Evolutionary conservation across 2,113 vertebrate species (phyloP).

Genomic region (Erythrocercus mccallii): DNA sequence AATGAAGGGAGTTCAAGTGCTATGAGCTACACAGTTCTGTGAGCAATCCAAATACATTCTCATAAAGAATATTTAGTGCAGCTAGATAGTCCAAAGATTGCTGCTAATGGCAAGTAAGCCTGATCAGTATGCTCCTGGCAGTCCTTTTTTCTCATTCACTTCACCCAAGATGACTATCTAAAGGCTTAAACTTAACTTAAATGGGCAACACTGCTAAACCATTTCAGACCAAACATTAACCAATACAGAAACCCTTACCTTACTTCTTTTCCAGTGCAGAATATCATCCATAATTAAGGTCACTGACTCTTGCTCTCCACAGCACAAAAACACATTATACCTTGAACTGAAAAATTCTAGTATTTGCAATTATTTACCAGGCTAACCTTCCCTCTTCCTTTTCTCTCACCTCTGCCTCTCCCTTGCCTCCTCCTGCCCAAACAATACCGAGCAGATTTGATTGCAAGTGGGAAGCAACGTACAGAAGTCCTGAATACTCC

Average conservation of each 20-base stretch:
- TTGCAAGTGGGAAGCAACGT: not conserved
- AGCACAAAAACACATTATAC: not conserved
- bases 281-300: slow-evolving; percentile 16
- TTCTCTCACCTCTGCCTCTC: not conserved
- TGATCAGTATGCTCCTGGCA: slow-evolving; percentile 44
- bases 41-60: slow-evolving; percentile 44
- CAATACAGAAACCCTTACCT: not conserved
- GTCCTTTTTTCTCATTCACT: slow-evolving; percentile 5
- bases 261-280: not conserved
- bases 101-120: not conserved
- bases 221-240: slow-evolving; percentile 7
- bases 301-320: not conserved
- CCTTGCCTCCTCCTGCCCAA: not conserved
- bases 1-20: slow-evolving; percentile 55
- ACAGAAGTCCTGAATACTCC: not conserved
- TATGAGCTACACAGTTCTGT: slow-evolving; percentile 20
- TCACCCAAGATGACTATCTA: slow-evolving; percentile 14
- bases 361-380: not conserved
- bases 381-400: not conserved
- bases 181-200: slow-evolving; percentile 3
- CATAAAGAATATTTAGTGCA: slow-evolving; percentile 60
- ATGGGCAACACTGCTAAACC: not conserved
- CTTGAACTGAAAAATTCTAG: not conserved
- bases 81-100: slow-evolving; percentile 43
- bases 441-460: not conserved